phyloP scores from a whole-genome alignment of 1,140 invertebrate species.

The Brachionus rotundiformis region DNA sequence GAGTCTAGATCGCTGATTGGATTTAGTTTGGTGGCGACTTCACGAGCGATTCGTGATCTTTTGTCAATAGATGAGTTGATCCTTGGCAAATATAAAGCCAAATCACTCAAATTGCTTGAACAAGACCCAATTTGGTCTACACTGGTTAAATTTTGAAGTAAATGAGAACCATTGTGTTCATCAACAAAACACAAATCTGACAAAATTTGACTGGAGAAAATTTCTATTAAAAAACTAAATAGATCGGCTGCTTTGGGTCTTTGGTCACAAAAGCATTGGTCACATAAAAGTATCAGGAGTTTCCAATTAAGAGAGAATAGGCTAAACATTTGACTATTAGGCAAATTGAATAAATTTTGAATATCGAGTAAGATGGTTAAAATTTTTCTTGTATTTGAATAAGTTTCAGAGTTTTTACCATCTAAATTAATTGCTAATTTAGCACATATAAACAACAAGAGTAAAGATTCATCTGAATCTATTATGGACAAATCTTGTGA shows the following conservation, averaged over 20 bases:
- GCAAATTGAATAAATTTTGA: neutral
- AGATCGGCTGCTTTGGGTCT: neutral
- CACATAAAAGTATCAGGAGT: neutral
- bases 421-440: neutral
- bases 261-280: neutral
- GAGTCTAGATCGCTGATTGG: neutral
- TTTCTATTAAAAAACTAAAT: constrained; percentile 3
- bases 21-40: neutral
- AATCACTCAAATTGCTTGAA: neutral
- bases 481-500: neutral
- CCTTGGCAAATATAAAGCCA: constrained; percentile 18
- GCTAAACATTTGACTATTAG: neutral
- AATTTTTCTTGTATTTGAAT: neutral
- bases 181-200: constrained; percentile 19
- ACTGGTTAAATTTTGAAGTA: neutral
- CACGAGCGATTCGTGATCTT: neutral
- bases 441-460: neutral
- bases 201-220: neutral
- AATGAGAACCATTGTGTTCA: neutral
- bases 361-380: neutral
- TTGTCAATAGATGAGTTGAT: constrained; percentile 35
- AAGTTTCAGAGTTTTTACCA: neutral
- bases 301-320: neutral
- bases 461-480: neutral
- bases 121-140: neutral